Percentiles rank a stretch among this genome's conserved stretches.
These are phyloP conservation scores for Apis dorsata DNA, from an alignment of 1,140 invertebrate species.

Conservation along the genomic window DNA sequence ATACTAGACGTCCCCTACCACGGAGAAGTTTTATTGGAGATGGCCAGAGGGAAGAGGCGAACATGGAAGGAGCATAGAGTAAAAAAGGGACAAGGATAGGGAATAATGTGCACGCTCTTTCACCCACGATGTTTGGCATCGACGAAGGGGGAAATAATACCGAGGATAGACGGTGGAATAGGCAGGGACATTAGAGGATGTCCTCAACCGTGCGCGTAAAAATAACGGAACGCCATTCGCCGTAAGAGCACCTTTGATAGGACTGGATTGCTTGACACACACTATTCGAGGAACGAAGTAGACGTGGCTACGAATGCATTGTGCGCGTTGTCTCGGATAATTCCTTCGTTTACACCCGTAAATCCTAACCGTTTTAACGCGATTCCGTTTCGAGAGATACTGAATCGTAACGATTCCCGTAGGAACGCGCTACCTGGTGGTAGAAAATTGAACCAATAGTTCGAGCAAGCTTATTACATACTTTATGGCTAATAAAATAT, in stretches of 20 bases:
- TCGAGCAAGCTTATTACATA: background rate
- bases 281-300: background rate
- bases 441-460: background rate
- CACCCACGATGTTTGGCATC: background rate
- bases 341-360: slow-evolving; percentile 29
- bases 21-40: slow-evolving; percentile 62
- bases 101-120: slow-evolving; percentile 39
- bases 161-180: slow-evolving; percentile 52
- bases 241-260: slow-evolving; percentile 12
- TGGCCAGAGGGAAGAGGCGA: slow-evolving; percentile 38
- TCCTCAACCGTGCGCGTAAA: slow-evolving; percentile 36
- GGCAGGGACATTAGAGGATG: slow-evolving; percentile 66
- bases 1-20: slow-evolving; percentile 59
- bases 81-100: slow-evolving; percentile 22
- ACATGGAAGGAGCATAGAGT: background rate
- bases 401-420: slow-evolving; percentile 17
- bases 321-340: slow-evolving; percentile 9
- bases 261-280: slow-evolving; percentile 10
- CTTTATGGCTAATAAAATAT: slow-evolving; percentile 23
- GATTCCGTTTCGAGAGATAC: slow-evolving; percentile 3
- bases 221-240: slow-evolving; percentile 30
- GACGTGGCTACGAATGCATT: background rate
- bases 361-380: slow-evolving; percentile 30
- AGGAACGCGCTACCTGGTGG: background rate
- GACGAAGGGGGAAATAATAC: slow-evolving; percentile 52